phyloP scores from a whole-genome alignment of 2,113 vertebrate species.

The Syngnathus scovelli region DNA sequence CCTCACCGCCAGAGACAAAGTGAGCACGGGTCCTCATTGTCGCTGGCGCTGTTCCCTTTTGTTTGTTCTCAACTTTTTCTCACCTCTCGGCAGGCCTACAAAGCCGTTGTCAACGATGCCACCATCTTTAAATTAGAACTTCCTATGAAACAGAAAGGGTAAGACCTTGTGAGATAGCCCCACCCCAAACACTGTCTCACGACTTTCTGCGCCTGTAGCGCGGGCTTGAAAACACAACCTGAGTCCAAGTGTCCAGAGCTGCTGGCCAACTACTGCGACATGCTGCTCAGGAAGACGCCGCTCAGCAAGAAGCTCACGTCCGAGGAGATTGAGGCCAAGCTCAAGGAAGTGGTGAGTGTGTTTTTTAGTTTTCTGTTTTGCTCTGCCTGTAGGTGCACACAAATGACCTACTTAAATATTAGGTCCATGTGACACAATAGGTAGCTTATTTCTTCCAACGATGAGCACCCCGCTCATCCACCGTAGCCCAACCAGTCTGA shows the following conservation, averaged over 20 bases:
- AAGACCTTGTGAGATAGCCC: slow-evolving; percentile 46
- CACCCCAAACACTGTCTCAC: rapidly evolving
- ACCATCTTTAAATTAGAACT: slow-evolving; percentile 99
- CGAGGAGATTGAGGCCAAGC: slow-evolving; percentile 97
- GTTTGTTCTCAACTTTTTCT: not conserved
- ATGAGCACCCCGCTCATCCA: too few species aligned
- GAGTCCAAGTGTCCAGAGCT: slow-evolving; percentile 98
- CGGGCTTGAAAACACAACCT: slow-evolving; percentile 95
- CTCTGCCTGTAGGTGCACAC: not conserved
- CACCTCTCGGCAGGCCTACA: slow-evolving; percentile 80
- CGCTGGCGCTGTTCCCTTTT: not conserved
- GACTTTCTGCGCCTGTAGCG: slow-evolving; percentile 59
- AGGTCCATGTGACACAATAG: too few species aligned
- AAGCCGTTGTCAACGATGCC: slow-evolving; percentile 98
- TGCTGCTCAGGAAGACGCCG: slow-evolving; percentile 96
- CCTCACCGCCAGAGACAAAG: slow-evolving; percentile 97
- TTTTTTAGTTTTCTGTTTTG: not conserved
- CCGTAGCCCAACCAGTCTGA: not conserved
- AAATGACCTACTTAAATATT: too few species aligned
- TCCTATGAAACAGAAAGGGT: slow-evolving; percentile 98
- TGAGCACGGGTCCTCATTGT: slow-evolving; percentile 37
- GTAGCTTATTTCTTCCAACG: too few species aligned
- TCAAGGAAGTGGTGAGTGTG: slow-evolving; percentile 92
- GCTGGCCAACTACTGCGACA: slow-evolving; percentile 99
- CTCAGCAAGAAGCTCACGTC: slow-evolving; percentile 98